Base-by-base conservation (phyloP, 2,888 invertebrate species). In the Aquatica leii region DNA sequence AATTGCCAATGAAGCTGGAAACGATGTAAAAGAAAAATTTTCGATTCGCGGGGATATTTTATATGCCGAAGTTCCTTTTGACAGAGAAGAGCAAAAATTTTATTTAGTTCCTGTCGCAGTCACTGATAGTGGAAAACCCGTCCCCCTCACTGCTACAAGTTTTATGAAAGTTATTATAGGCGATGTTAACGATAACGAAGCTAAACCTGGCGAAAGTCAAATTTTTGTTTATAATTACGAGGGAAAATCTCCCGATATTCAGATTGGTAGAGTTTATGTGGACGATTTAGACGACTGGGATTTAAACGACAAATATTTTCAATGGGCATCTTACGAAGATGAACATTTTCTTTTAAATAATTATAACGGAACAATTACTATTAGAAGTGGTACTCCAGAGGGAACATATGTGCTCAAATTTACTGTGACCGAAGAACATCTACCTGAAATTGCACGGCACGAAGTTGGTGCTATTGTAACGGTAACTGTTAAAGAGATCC, bases 221-320 rank as follows among this genome's bases (percentile, higher is more conserved):
- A 95, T 98, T 73, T 94, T 95, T 77, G 94, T 98, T 1, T 98
- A 98, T 81, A 96, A 95, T 77, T 98, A 96, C 79, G 92, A 91
- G 86, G 94, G 94, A 65, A 87, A 90, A 71, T 88, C 90, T 0
- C 92, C 91, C 0, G 88, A 91, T 67, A 91, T 91, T 0, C 89
- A 91, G 69, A 95, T 98, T 61, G 98, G 98, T 0, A 86, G 94
- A 0, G 95, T 95, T 0, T 98, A 92, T 82, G 98, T 98, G 0
- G 88, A 93, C 43, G 98, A 99, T 82, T 87, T 89, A 0, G 99
- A 99, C 77, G 98, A 98, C 78, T 98, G 98, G 98, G 98, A 99
- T 81, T 82, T 96, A 51, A 89, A 88, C 0, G 97, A 98, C 81
- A 99, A 99, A 82, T 82, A 86, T 11, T 99, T 97, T 78, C 85